Conservation (phyloP, 2,113 vertebrate species). For the Chlamydotis undulata region DNA sequence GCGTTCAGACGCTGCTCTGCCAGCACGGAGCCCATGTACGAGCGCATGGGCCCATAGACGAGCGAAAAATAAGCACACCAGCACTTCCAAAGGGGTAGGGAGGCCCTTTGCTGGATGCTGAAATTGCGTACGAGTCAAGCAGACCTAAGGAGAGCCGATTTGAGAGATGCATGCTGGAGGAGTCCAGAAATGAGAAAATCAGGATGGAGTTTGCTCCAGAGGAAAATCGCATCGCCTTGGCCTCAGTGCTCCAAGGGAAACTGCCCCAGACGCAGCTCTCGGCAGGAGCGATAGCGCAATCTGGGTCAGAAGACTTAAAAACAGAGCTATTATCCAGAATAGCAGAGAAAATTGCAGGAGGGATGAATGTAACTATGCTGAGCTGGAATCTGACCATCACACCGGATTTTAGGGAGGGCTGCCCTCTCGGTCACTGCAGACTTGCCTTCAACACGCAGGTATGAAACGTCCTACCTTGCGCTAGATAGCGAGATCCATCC, state of each 20-base stretch:
- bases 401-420: neutral
- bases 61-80: neutral
- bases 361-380: neutral
- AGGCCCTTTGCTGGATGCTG: neutral
- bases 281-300: neutral
- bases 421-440: neutral
- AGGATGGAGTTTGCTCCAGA: neutral
- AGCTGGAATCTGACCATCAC: neutral
- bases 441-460: neutral
- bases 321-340: neutral
- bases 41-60: rapidly evolving
- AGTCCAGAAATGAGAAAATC: neutral
- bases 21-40: rapidly evolving
- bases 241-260: neutral
- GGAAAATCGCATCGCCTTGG: neutral
- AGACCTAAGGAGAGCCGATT: neutral
- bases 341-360: neutral
- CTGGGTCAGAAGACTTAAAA: conserved; percentile 39
- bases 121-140: neutral
- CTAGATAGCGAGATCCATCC: too few relatives aligned
- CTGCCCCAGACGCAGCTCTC: neutral
- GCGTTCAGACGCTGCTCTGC: neutral
- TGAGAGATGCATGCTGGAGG: neutral
- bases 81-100: neutral
- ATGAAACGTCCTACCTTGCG: neutral